Evolutionary conservation across 2,888 invertebrate genomes (phyloP).

Genomic region (Eremobia ochroleuca): DNA sequence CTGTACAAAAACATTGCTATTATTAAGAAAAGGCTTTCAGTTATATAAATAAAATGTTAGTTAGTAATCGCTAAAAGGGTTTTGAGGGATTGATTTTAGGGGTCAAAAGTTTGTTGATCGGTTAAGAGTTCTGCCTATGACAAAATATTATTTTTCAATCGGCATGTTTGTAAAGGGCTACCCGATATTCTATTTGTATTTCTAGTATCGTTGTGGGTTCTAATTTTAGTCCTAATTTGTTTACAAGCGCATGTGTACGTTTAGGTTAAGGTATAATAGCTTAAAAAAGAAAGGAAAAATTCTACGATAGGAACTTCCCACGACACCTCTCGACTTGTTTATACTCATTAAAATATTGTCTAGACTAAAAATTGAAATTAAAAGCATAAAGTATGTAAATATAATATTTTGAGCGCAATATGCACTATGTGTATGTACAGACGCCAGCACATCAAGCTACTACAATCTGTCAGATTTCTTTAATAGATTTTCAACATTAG

Average conservation of each 20-base stretch:
- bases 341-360: too few species aligned
- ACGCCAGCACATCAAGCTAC: too few species aligned
- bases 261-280: too few species aligned
- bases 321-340: too few species aligned
- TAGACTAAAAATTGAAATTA: too few species aligned
- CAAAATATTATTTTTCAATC: too few species aligned
- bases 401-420: too few species aligned
- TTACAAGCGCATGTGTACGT: not conserved
- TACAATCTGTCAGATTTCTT: too few species aligned
- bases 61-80: not conserved
- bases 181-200: not conserved
- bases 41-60: not conserved
- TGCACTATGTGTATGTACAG: not conserved
- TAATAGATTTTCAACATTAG: too few species aligned
- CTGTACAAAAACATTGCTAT: not conserved
- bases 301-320: too few species aligned
- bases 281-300: too few species aligned
- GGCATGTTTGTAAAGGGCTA: not conserved
- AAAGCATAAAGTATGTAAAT: too few species aligned
- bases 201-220: not conserved
- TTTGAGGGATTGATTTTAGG: not conserved
- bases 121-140: not conserved
- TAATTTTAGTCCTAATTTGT: not conserved
- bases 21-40: not conserved
- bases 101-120: not conserved